Evolutionary conservation across 2,797 vertebrate genomes (phyloP).

Genomic region (Myotis findleyi): DNA sequence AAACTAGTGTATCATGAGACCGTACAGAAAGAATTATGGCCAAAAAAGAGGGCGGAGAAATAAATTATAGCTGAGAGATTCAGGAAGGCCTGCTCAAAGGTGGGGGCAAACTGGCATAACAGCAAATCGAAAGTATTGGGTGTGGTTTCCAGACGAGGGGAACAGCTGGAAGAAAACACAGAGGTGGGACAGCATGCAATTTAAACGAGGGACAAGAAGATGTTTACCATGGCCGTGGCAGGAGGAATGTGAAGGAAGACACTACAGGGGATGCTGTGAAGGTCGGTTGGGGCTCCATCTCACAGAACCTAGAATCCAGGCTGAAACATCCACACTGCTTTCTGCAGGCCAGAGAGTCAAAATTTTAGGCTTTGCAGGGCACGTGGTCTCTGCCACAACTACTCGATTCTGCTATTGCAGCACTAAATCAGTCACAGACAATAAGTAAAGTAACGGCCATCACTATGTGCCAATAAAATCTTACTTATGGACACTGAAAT

Average conservation of each 20-base stretch:
- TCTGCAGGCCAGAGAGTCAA: neutral
- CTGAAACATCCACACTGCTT: rapidly evolving
- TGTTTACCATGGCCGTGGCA: neutral
- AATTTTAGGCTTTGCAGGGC: neutral
- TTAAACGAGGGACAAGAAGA: neutral
- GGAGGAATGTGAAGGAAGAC: neutral
- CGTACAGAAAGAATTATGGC: constrained; percentile 66
- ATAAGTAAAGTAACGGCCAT: neutral
- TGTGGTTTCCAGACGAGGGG: constrained; percentile 20
- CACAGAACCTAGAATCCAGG: neutral
- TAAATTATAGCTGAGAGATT: constrained; percentile 61
- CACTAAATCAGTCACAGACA: neutral
- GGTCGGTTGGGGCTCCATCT: neutral
- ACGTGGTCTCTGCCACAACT: neutral
- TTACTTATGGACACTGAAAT: neutral
- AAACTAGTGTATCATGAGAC: constrained; percentile 70
- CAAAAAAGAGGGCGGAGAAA: constrained; percentile 44
- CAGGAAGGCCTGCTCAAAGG: constrained; percentile 54
- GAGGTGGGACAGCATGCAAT: neutral
- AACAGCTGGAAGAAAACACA: neutral
- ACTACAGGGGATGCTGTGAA: neutral
- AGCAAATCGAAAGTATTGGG: neutral
- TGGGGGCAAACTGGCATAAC: constrained; percentile 41
- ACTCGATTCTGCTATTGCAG: neutral
- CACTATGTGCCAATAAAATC: neutral